Evolutionary conservation across 2,888 invertebrate species (phyloP), one percentile per base, ranked within the genome.

Genomic region (Drosophila vallismaia): DNA sequence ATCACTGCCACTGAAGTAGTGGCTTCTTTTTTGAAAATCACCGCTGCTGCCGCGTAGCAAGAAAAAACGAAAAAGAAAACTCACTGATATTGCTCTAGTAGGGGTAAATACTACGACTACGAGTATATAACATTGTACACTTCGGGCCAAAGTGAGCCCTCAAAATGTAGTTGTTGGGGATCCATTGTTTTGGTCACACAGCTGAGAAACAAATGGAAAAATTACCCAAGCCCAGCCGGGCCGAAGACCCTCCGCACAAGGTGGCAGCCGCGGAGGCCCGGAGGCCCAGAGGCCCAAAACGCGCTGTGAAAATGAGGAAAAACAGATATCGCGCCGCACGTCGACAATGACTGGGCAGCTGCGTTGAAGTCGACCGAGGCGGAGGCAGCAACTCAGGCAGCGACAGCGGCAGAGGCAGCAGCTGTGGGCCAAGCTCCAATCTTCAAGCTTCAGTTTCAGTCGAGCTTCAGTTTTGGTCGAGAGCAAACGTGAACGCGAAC

Each of bases 151-250:
- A 62, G 49, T 69, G 36, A 72, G 50, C 66, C 66, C 74, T 73
- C 50, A 73, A 73, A 62, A 29, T 42, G 46, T 29, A 38, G 51
- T 24, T n/a, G 50, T 24, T 48, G 48, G 5, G 82, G 77, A 72
- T 76, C 82, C 86, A 82, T 82, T 82, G 82, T 82, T 82, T 88
- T 88, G 88, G 80, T 82, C 86, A 79, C 77, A 85, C 88, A 85
- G 86, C 81, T 81, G 81, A 88, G 81, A 85, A 67, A 56, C 50
- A 50, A 45, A 63, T 46, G 50, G 45, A 53, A 71, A 81, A 81
- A 88, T 82, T 82, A 82, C 88, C 86, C 88, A 82, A 73, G 62
- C 55, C 19, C 19, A 12, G 68, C 63, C 46, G 63, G 86, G 81
- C 88, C 81, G 76, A 84, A 88, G 88, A 88, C 88, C 86, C 53